Evolutionary conservation across 1,140 invertebrate species (phyloP), one percentile per base, ranked within the genome.

Genomic region (Pseudomyrmex dendroicus): DNA sequence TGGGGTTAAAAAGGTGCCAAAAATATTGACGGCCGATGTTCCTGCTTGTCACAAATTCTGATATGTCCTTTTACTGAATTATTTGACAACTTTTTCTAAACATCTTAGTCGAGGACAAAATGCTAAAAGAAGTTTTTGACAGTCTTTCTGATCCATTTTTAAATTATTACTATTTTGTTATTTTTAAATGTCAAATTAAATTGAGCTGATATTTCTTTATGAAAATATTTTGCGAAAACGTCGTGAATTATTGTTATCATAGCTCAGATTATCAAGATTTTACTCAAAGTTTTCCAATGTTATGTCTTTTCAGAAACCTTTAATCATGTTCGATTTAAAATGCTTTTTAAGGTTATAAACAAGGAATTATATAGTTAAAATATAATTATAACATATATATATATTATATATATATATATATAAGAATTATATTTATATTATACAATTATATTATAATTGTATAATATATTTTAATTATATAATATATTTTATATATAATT

Each of bases 1-100:
- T 17, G 46, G 15, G 54, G 25, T 78, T 78, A 61, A 80, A 15
- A 17, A 13, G 15, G 50, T 48, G 56, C 44, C 22, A n/a, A 54
- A 25, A 44, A 77, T 50, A 56, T 13, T 13, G 13, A 20, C 67
- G 54, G 20, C 48, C 15, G 64, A 20, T 57, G 22, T 56, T 70
- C 66, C 66, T 80, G 76, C 76, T 57, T 59, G 44, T 54, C n/a
- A 66, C 63, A 17, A 22, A 48, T 48, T 46, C 54, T 80, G 54
- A 80, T 35, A n/a, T 15, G 22, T 80, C 44, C 20, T 80, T 35
- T 80, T 80, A 80, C 68, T 70, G n/a, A 80, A 70, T 17, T 66
- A 48, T 50, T 72, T 72, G 54, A 78, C 46, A 70, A 59, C 12
- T 10, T 59, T 59, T 59, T 59, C 54, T 22, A 50, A 22, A 80